Conservation (phyloP, 2,888 invertebrate species). For the Drosophila neotestacea region DNA sequence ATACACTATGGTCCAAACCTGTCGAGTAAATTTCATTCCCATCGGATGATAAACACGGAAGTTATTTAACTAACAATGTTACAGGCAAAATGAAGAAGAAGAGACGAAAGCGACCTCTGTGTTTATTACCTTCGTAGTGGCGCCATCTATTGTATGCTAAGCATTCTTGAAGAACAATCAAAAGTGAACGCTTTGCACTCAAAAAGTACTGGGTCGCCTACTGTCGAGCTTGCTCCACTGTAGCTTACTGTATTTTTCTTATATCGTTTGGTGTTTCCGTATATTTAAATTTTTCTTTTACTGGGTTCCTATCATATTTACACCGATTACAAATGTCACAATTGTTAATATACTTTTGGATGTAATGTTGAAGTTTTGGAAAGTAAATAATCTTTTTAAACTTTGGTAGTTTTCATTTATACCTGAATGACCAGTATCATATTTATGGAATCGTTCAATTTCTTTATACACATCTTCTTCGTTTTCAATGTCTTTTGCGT, state of each 20-base stretch:
- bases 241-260: slow-evolving; percentile 20
- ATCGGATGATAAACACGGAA: too few relatives aligned
- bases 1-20: too few relatives aligned
- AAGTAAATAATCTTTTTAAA: slow-evolving; percentile 32
- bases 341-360: slow-evolving; percentile 43
- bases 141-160: too few relatives aligned
- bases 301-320: slow-evolving; percentile 46
- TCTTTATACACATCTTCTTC: slow-evolving; percentile 36
- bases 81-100: too few relatives aligned
- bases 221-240: too few relatives aligned
- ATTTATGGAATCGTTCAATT: slow-evolving; percentile 38
- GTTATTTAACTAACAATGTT: too few relatives aligned
- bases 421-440: slow-evolving; percentile 31
- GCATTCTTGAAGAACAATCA: too few relatives aligned
- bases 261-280: slow-evolving; percentile 34
- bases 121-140: too few relatives aligned
- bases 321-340: slow-evolving; percentile 15
- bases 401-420: slow-evolving; percentile 39
- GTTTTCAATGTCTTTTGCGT: neutral
- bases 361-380: slow-evolving; percentile 39
- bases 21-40: too few relatives aligned
- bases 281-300: slow-evolving; percentile 36
- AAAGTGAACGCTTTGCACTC: too few relatives aligned
- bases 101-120: too few relatives aligned
- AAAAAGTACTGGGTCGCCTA: too few relatives aligned